Evolutionary conservation across 2,888 invertebrate genomes (phyloP), one percentile per base, ranked within the genome.

Genomic region (Marasmarcha lunaedactyla): DNA sequence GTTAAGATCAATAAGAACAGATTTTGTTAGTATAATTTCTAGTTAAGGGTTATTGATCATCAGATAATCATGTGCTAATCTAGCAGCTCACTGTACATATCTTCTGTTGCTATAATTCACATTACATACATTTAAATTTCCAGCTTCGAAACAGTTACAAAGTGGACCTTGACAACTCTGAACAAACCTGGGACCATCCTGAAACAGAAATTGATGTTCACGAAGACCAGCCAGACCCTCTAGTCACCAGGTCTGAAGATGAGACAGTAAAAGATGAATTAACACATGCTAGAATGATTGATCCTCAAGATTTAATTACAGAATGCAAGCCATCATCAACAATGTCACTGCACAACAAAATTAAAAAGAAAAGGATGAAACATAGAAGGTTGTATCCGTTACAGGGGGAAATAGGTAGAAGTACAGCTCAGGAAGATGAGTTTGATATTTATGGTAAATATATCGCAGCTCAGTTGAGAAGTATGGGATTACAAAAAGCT

Each of bases 401-500:
- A 27, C 35, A 36, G 1, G 41, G 41, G 33, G 37, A 45, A 49
- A 40, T 52, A 55, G 10, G 46, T 46, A 36, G 41, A 42, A 10
- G 60, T 55, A 20, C n/a, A 44, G 39, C 43, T 42, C 57, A 48
- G 15, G 71, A 73, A 15, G 74, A 74, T 54, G 73, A 73, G 46
- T 74, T 71, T 63, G 73, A 71, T 51, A 63, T 71, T 15, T 74
- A 70, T 53, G 73, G 72, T 1, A 71, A 70, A 49, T 71, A 60
- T 46, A 69, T 74, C 34, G 73, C 72, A 14, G 53, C 65, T 11
- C 74, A 74, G 42, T 41, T 74, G 30, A 60, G 72, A 34, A 57
- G 60, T 45, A 64, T 74, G 61, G 58, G 62, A 2, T 46, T 68
- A 1, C 57, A 63, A 5, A 70, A 58, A 45, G 72, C 73, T 13